phyloP scores from a whole-genome alignment of 1,140 invertebrate genomes.

The Aplysia californica region DNA sequence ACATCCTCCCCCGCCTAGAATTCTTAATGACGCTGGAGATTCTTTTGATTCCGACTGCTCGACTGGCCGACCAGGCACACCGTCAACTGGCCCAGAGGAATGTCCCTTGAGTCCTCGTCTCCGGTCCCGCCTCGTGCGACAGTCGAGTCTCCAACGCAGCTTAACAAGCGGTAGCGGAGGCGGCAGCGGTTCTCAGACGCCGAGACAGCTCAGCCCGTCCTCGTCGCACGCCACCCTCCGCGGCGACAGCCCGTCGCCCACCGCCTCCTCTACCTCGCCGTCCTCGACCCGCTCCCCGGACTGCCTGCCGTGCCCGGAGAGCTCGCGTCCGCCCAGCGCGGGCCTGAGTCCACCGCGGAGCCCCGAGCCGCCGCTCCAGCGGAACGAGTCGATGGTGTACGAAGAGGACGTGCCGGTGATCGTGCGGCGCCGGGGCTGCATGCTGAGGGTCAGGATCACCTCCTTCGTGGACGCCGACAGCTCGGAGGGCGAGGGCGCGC shows the following conservation, averaged over 20 bases:
- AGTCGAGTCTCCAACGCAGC: background rate
- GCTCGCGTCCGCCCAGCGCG: background rate
- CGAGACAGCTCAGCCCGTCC: conserved; percentile 17
- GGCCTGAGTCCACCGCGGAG: background rate
- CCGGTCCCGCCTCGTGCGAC: background rate
- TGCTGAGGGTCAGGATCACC: conserved; percentile 64
- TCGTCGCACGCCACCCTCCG: background rate
- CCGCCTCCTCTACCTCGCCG: background rate
- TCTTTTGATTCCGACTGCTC: too few relatives aligned
- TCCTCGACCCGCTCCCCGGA: background rate
- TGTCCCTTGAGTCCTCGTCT: background rate
- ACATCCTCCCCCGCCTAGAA: background rate
- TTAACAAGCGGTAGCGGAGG: too few relatives aligned
- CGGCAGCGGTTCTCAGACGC: background rate
- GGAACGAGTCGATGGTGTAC: conserved; percentile 60
- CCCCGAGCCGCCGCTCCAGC: conserved; percentile 18
- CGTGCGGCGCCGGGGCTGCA: conserved; percentile 67
- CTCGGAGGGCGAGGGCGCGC: conserved; percentile 4
- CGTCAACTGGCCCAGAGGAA: background rate
- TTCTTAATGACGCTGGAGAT: too few relatives aligned
- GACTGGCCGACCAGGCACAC: background rate
- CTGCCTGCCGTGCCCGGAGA: background rate
- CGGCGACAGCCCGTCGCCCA: background rate
- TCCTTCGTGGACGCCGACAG: conserved; percentile 47
- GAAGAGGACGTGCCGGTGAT: conserved; percentile 69